Conservation (phyloP, 2,797 vertebrate species). For the Alectoris magna region DNA sequence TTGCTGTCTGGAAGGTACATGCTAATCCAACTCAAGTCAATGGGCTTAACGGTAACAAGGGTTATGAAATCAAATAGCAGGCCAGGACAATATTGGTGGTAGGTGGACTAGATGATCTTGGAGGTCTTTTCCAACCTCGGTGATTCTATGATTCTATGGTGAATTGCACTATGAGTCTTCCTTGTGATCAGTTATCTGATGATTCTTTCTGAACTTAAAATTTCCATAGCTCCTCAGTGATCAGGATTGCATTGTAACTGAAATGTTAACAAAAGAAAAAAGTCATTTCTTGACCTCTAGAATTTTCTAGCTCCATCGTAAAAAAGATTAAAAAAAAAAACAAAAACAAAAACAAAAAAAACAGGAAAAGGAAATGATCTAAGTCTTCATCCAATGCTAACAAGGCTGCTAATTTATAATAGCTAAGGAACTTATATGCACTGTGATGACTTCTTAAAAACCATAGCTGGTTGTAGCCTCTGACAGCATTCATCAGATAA, state of each 20-base stretch:
- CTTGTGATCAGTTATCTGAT: background rate
- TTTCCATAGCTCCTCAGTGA: background rate
- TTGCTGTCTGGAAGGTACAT: background rate
- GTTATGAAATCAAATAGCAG: background rate
- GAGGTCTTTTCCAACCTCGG: too few relatives aligned
- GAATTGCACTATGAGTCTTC: background rate
- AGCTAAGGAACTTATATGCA: background rate
- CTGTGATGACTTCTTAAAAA: background rate
- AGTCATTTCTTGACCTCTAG: background rate
- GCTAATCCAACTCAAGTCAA: background rate
- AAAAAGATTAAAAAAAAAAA: background rate
- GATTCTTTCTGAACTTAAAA: background rate
- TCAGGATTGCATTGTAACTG: background rate
- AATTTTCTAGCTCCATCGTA: background rate
- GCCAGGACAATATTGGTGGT: background rate
- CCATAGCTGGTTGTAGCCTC: background rate
- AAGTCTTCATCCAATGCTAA: background rate
- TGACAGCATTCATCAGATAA: background rate
- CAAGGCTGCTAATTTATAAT: background rate
- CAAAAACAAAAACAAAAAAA: too few relatives aligned
- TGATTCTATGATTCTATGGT: too few relatives aligned
- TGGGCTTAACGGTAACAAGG: background rate
- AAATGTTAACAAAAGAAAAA: background rate
- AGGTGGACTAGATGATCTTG: too few relatives aligned
- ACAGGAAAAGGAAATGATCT: background rate